These are phyloP conservation scores for Babylonia areolata DNA, from an alignment of 1,140 invertebrate genomes.

Conservation along the genomic window DNA sequence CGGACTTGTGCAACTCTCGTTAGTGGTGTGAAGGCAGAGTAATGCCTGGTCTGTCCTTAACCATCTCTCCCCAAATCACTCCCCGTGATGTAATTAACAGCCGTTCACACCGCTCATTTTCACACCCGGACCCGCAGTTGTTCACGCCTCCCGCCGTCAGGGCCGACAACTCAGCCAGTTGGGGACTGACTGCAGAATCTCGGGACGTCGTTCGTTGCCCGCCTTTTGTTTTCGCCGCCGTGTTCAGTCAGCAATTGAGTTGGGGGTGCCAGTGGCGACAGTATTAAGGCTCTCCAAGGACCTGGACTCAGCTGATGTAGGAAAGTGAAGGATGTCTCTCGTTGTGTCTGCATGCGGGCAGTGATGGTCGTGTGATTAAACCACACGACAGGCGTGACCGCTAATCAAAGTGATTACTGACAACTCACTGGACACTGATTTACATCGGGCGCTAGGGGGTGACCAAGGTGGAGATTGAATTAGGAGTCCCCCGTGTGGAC, in stretches of 20 bases:
- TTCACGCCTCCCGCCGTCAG: conserved; percentile 3
- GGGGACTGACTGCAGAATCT: not conserved
- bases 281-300: not conserved
- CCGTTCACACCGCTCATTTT: conserved; percentile 15
- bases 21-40: not conserved
- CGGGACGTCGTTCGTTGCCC: not conserved
- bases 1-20: conserved; percentile 25
- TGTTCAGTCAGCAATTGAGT: not conserved
- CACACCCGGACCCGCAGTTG: not conserved
- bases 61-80: not conserved
- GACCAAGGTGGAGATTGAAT: not conserved
- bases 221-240: not conserved
- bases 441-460: not conserved
- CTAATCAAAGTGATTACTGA: not conserved
- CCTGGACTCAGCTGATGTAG: not conserved
- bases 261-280: not conserved
- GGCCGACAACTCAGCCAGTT: not conserved
- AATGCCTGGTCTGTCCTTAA: conserved; percentile 1
- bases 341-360: too few species aligned
- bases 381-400: not conserved
- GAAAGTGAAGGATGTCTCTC: not conserved
- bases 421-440: not conserved
- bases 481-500: not conserved
- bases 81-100: conserved; percentile 17
- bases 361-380: not conserved